phyloP scores from a whole-genome alignment of 2,113 vertebrate genomes.

The Narcine bancroftii region DNA sequence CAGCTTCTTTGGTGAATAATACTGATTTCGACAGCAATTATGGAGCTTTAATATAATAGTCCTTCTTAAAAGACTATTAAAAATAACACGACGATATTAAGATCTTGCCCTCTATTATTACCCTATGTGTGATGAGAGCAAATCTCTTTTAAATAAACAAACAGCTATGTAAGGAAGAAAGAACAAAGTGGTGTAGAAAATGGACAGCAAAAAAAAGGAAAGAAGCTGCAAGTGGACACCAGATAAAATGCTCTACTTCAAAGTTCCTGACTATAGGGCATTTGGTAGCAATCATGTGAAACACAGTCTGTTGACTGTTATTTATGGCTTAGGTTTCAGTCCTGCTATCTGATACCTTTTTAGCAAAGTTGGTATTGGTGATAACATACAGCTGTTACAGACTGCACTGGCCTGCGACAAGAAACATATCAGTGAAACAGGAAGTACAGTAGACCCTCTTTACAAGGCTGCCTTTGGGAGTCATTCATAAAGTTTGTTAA shows the following conservation, averaged over 20 bases:
- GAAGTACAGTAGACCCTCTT: constrained; percentile 32
- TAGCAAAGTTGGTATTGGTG: constrained; percentile 21
- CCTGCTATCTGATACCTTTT: constrained; percentile 30
- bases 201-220: constrained; percentile 4
- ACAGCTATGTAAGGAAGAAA: not conserved
- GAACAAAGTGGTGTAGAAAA: not conserved
- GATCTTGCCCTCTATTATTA: not conserved
- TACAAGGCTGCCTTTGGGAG: constrained; percentile 23
- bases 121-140: not conserved
- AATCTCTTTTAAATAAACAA: not conserved
- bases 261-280: constrained; percentile 12
- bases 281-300: constrained; percentile 37
- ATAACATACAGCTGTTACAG: constrained; percentile 32
- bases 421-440: not conserved
- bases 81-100: not conserved
- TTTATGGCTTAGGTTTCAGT: constrained; percentile 33
- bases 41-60: constrained; percentile 1
- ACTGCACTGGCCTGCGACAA: constrained; percentile 11
- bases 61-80: not conserved
- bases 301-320: constrained; percentile 28
- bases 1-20: constrained; percentile 18
- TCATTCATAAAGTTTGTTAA: constrained; percentile 8
- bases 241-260: constrained; percentile 35
- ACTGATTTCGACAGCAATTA: constrained; percentile 23
- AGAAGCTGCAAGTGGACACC: constrained; percentile 21